These are phyloP conservation scores for Chionis minor DNA, from an alignment of 2,113 vertebrate species.

Conservation along the genomic window DNA sequence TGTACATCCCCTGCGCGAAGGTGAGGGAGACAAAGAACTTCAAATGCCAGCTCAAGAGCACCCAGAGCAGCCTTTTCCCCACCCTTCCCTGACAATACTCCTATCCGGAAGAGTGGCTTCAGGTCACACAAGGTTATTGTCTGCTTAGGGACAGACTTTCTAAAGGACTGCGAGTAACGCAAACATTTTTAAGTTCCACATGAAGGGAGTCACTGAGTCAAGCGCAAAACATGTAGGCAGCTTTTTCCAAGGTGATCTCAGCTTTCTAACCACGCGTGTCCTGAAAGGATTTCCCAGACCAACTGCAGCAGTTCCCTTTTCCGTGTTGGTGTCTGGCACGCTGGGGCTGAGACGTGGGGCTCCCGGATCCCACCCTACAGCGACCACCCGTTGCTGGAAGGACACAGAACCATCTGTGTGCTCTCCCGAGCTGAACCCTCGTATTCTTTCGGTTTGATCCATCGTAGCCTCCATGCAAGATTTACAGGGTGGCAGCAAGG, in stretches of 20 bases:
- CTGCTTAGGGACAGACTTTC: background rate
- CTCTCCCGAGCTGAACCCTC: background rate
- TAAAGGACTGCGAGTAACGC: background rate
- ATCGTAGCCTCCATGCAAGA: background rate
- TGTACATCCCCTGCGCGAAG: conserved; percentile 90
- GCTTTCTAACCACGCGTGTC: background rate
- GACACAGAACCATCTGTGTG: background rate
- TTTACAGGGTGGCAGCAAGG: fast-evolving
- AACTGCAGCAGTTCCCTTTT: background rate
- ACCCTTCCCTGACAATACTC: background rate
- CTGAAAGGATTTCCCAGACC: background rate
- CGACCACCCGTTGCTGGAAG: background rate
- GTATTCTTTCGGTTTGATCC: background rate
- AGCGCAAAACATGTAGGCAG: fast-evolving
- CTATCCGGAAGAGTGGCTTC: fast-evolving
- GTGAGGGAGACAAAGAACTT: background rate
- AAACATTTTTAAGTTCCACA: conserved; percentile 69
- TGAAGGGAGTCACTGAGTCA: conserved; percentile 60
- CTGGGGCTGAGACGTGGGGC: fast-evolving
- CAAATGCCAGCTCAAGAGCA: conserved; percentile 58
- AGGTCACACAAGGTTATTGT: background rate
- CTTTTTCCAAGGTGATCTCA: background rate
- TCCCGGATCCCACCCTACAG: background rate
- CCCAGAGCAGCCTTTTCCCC: background rate
- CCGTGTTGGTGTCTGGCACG: background rate